Base-by-base conservation (phyloP, 1,140 invertebrate genomes). In the Tribolium castaneum region DNA sequence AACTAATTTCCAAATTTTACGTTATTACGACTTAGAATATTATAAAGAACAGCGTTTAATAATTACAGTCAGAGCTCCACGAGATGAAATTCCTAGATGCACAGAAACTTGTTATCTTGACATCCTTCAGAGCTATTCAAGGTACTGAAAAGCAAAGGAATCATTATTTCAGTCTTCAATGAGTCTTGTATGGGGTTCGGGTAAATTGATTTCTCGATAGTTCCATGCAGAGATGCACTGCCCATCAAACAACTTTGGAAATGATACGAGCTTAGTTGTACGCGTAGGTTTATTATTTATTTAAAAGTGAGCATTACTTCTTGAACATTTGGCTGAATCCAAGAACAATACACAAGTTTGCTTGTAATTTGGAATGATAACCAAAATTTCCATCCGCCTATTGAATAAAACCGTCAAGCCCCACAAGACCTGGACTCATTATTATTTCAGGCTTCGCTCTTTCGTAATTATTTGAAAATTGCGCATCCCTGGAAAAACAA, bases 361-460 rank as follows among this genome's bases (percentile, higher is more conserved):
- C 5, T 30, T 19, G 16, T 19, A 19, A 30, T 30, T 30, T 30
- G 25, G 25, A 30, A 30, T 30, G 30, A 30, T 25, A 30, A 62
- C 19, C 56, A 62, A 25, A 22, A 62, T 13, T 62, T 62, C 56
- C 56, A 30, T 19, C 56, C 56, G 34, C 10, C 22, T 25, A 25
- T 62, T 25, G 56, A 30, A 22, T 62, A 62, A 62, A 30, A 30
- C 25, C 25, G 25, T 5, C 25, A 30, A 30, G 25, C 25, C 56
- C 19, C 56, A 62, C 56, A 5, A 30, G 25, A 10, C 56, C 25
- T 13, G 16, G 56, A 25, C 56, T 62, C 56, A 62, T 25, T 62
- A 62, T 30, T 62, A 62, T 62, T 62, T 22, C 56, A 30, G 22
- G 19, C 10, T 62, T 62, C 56, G 22, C 19, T 30, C 22, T 66